Evolutionary conservation across 2,113 vertebrate genomes (phyloP), one percentile per base, ranked within the genome.

Genomic region (Amazona vittata): DNA sequence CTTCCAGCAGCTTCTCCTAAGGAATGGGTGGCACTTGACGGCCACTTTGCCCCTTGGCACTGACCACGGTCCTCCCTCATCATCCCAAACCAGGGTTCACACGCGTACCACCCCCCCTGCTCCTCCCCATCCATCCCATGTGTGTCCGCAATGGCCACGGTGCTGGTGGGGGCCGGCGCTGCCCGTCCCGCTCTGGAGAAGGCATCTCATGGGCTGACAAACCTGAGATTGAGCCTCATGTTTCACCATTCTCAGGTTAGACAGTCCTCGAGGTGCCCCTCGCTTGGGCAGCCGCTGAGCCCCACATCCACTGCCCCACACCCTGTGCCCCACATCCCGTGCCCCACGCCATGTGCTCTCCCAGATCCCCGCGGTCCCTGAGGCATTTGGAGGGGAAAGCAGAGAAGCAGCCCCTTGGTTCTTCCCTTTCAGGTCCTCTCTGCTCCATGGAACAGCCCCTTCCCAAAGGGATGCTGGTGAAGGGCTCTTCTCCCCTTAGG

Each of bases 191-290:
- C 86, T 96, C 83, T 86, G 83, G 97, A 99, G 98, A 95, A 94
- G 94, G 98, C 97, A 28, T 97, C 99, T 99, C 98, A 95, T 98
- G 98, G 99, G 99, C 99, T 99, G 99, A 99, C 99, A 93, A 98
- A 98, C 99, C 99, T 99, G 99, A 99, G 99, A 99, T 98, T 99
- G 99, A 99, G 97, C 96, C 86, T 91, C 87, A 93, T 94, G 86
- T 89, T 95, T 97, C 97, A 99, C 98, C 99, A 99, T 99, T 99
- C 99, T 99, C 99, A 99, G 98, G 98, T 98, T 96, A 97, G 99
- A 99, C 99, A 99, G 99, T 99, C 99, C 99, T 98, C 28, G 97
- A 99, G 98, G 98, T 97, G 97, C 98, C 85, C 94, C 99, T 96
- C 97, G 1, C 64, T 5, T 33, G 22, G 44, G 35, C 91, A 87